These are phyloP conservation scores for Brachyhypopomus occidentalis DNA, from an alignment of 2,113 vertebrate genomes.

Conservation along the genomic window DNA sequence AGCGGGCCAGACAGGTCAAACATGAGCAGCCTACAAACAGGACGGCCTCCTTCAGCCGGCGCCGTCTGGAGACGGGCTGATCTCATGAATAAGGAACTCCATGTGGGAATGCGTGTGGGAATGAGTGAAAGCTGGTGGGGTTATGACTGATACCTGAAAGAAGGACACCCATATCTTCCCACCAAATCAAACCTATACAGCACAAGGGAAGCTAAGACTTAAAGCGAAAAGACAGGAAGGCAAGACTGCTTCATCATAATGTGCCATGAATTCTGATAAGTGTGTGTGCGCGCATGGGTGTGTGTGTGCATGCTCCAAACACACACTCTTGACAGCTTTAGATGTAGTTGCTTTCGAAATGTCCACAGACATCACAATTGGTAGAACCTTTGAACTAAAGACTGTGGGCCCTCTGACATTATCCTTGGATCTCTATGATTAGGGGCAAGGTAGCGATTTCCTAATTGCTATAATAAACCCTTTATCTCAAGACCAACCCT, in stretches of 20 bases:
- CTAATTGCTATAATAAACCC: no score
- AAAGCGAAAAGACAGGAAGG: neutral
- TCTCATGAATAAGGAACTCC: neutral
- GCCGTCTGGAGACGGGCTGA: neutral
- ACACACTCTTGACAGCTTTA: neutral
- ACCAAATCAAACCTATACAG: no score
- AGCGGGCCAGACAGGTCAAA: constrained; percentile 11
- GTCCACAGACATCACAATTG: neutral
- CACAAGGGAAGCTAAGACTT: neutral
- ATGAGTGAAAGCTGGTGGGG: neutral
- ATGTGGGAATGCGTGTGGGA: neutral
- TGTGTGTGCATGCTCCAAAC: neutral
- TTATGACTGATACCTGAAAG: neutral
- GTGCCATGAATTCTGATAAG: neutral
- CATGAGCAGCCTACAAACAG: neutral
- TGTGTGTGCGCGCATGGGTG: neutral
- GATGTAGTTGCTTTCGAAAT: neutral
- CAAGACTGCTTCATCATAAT: neutral
- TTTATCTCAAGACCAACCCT: neutral
- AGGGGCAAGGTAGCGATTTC: no score
- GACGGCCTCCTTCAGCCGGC: no score
- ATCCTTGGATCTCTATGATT: no score
- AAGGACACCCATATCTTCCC: no score
- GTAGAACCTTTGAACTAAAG: neutral
- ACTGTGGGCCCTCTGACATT: neutral